These are phyloP conservation scores for Sebastes kiyomatsui DNA, from an alignment of 2,797 vertebrate species.

Conservation along the genomic window DNA sequence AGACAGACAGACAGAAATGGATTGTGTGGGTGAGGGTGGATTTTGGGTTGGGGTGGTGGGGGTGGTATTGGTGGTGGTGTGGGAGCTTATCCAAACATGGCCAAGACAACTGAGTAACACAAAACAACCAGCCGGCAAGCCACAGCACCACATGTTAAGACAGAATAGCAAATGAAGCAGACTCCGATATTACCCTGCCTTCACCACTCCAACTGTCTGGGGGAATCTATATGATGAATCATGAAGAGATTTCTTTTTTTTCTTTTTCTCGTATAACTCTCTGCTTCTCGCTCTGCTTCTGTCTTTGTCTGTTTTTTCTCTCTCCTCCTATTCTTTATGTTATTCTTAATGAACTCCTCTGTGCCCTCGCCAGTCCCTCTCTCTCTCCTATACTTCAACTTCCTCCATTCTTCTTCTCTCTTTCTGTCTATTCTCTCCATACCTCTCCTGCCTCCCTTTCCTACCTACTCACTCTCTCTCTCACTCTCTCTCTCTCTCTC, in stretches of 20 bases:
- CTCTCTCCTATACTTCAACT: constrained; percentile 55
- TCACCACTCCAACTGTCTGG: constrained; percentile 75
- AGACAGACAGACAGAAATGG: constrained; percentile 30
- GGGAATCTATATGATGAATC: constrained; percentile 86
- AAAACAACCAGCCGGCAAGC: constrained; percentile 67
- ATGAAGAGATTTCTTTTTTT: constrained; percentile 76
- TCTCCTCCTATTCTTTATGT: constrained; percentile 62
- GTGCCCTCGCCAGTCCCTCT: constrained; percentile 44
- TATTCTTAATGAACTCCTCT: constrained; percentile 79
- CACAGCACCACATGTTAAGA: constrained; percentile 79
- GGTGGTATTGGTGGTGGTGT: constrained; percentile 15
- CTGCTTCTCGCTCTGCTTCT: constrained; percentile 66
- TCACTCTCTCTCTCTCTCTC: constrained; percentile 45
- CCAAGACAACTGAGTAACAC: constrained; percentile 73
- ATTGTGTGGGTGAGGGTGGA: constrained; percentile 32
- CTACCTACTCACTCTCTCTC: constrained; percentile 12
- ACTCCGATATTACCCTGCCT: constrained; percentile 79
- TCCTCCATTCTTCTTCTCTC: constrained; percentile 48
- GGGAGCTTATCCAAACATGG: constrained; percentile 72
- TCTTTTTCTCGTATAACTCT: constrained; percentile 40
- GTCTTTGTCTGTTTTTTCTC: constrained; percentile 69
- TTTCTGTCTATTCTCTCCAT: constrained; percentile 18
- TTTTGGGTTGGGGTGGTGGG: constrained; percentile 11
- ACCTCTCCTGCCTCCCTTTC: constrained; percentile 29
- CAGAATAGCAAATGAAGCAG: constrained; percentile 85